Conservation (phyloP, 1,140 invertebrate genomes). For the Dinoponera quadriceps region DNA sequence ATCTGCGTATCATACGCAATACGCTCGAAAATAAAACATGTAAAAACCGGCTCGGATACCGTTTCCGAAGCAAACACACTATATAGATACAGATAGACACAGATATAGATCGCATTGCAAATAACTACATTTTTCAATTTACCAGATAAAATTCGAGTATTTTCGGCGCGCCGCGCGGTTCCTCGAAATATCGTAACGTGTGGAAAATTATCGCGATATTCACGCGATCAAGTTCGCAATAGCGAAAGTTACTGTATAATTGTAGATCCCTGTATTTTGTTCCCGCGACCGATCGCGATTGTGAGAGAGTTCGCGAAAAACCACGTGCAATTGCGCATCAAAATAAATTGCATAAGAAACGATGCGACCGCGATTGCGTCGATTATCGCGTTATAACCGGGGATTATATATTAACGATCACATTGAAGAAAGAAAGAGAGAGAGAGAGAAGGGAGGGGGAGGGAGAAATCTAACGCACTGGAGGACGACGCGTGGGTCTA, state of each 20-base stretch:
- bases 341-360: background rate
- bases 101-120: too few relatives aligned
- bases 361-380: background rate
- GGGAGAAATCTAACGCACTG: background rate
- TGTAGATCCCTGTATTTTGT: background rate
- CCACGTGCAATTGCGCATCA: too few relatives aligned
- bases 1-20: background rate
- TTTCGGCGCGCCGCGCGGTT: too few relatives aligned
- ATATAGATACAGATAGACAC: too few relatives aligned
- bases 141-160: too few relatives aligned
- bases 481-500: background rate
- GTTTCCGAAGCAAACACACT: too few relatives aligned
- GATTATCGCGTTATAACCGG: background rate
- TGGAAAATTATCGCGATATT: conserved; percentile 48
- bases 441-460: background rate
- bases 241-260: conserved; percentile 9
- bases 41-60: conserved; percentile 1
- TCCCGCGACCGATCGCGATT: too few relatives aligned
- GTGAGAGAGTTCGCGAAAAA: too few relatives aligned
- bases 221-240: background rate
- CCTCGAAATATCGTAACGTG: conserved; percentile 21
- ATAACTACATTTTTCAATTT: too few relatives aligned
- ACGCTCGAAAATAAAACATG: background rate
- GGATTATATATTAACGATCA: too few relatives aligned
- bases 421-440: background rate